phyloP scores from a whole-genome alignment of 2,113 vertebrate genomes.

The Erinaceus europaeus region DNA sequence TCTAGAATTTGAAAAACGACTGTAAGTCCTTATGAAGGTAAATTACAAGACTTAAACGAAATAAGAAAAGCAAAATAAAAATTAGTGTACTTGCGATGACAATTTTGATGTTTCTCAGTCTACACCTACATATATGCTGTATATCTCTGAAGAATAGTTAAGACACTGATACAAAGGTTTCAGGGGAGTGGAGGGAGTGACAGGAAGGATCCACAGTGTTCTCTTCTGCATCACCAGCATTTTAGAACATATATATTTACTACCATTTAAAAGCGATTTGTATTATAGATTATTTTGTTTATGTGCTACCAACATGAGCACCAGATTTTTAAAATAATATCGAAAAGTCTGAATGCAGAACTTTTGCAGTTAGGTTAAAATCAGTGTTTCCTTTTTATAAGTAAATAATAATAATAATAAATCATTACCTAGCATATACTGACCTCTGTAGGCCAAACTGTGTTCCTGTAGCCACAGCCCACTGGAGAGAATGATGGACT shows the following conservation, averaged over 20 bases:
- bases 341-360: too few species aligned
- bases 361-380: too few species aligned
- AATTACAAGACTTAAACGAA: not conserved
- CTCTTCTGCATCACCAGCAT: not conserved
- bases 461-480: conserved; percentile 6
- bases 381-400: too few species aligned
- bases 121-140: not conserved
- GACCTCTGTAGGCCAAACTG: conserved; percentile 28
- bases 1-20: too few species aligned
- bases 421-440: conserved; percentile 37
- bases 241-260: not conserved
- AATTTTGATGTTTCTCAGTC: not conserved
- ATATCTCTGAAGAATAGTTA: conserved; percentile 1
- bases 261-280: not conserved
- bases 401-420: not conserved
- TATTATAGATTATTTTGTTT: not conserved
- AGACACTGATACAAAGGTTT: conserved; percentile 7
- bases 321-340: too few species aligned
- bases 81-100: not conserved
- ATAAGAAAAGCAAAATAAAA: conserved; percentile 15
- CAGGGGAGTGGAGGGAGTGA: not conserved
- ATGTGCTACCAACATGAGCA: not conserved
- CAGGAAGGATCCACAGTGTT: not conserved
- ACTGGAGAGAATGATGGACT: not conserved
- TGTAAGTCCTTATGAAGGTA: not conserved